Conservation (phyloP, 1,140 invertebrate species). For the Palaemon carinicauda region DNA sequence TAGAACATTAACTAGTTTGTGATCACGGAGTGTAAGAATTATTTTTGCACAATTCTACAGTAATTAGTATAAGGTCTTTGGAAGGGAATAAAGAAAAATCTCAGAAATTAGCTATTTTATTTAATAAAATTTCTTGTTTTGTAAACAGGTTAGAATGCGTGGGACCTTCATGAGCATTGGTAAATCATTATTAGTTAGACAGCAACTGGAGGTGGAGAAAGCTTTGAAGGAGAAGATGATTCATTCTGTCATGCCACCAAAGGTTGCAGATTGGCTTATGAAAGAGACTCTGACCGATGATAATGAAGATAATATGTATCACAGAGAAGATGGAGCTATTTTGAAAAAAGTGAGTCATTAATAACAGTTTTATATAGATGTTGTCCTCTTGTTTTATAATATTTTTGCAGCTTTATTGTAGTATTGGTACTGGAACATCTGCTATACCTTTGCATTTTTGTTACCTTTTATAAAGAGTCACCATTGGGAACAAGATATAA, state of each 20-base stretch:
- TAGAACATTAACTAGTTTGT: too few relatives aligned
- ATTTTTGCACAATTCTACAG: too few relatives aligned
- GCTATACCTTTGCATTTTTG: too few relatives aligned
- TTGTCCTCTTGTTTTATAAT: too few relatives aligned
- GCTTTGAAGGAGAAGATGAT: constrained; percentile 97
- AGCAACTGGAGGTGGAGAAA: constrained; percentile 91
- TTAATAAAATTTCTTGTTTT: neutral
- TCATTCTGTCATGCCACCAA: constrained; percentile 83
- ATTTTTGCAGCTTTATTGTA: too few relatives aligned
- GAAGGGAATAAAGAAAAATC: too few relatives aligned
- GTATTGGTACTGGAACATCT: too few relatives aligned
- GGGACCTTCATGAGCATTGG: constrained; percentile 97
- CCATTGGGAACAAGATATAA: too few relatives aligned
- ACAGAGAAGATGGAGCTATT: constrained; percentile 58
- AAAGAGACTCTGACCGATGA: constrained; percentile 72
- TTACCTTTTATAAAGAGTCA: too few relatives aligned
- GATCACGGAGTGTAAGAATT: too few relatives aligned
- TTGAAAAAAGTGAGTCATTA: constrained; percentile 4
- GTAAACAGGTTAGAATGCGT: constrained; percentile 77
- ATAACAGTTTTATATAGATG: too few relatives aligned
- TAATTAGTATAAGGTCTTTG: too few relatives aligned
- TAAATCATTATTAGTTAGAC: constrained; percentile 84
- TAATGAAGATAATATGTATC: constrained; percentile 62
- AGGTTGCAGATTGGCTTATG: constrained; percentile 86
- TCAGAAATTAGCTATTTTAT: neutral